Percentiles rank a stretch among this genome's conserved stretches.
Evolutionary conservation across 2,113 vertebrate species (phyloP).

Genomic region (Poicephalus meyeri): DNA sequence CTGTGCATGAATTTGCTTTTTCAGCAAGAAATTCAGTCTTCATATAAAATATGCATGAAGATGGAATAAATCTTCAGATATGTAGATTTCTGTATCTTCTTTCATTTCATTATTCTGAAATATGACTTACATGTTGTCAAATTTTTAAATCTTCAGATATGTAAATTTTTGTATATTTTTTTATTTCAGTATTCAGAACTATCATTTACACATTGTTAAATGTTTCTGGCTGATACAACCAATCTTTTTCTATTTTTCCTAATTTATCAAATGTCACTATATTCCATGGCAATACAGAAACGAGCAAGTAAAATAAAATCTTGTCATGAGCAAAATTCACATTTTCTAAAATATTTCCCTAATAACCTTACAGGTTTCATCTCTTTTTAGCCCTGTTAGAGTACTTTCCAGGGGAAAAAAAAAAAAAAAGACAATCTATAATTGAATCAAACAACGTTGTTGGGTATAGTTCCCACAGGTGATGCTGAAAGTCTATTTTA

Average conservation of each 20-base stretch:
- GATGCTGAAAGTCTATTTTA: conserved; percentile 28
- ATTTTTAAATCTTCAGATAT: not conserved
- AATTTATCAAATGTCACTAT: not conserved
- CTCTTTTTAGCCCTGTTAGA: not conserved
- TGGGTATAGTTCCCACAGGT: conserved; percentile 1
- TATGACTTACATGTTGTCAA: not conserved
- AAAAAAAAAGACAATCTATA: not conserved
- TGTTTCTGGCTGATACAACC: not conserved
- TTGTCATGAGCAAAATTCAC: not conserved
- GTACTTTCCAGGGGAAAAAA: not conserved
- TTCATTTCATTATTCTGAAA: not conserved
- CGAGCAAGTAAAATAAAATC: not conserved
- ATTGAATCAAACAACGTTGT: conserved; percentile 17
- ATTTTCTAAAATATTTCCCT: not conserved
- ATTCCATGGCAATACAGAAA: not conserved
- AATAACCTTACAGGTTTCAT: not conserved
- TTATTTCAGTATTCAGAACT: not conserved
- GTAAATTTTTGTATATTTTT: not conserved
- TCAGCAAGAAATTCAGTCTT: not conserved
- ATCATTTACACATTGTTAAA: not conserved
- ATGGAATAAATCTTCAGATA: not conserved
- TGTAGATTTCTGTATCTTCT: not conserved
- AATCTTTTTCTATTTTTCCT: not conserved
- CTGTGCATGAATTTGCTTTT: not conserved
- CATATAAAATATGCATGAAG: not conserved